Percentiles rank a stretch among this genome's conserved stretches.
phyloP scores from a whole-genome alignment of 2,888 invertebrate genomes.

The Metallyticus violacea region DNA sequence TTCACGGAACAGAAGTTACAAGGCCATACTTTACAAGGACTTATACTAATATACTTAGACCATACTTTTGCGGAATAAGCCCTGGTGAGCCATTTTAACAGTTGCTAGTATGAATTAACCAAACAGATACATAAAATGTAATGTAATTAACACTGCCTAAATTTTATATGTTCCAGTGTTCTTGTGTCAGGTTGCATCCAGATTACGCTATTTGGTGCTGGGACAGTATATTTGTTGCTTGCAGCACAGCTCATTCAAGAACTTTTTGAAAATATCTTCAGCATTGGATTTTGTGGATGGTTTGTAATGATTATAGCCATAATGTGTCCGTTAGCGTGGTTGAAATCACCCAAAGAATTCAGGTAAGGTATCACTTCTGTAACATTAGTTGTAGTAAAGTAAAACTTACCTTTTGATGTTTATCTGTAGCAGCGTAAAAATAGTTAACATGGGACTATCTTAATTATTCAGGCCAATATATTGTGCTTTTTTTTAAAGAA shows the following conservation, averaged over 20 bases:
- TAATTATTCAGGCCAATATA: too few species aligned
- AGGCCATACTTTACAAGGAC: too few species aligned
- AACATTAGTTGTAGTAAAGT: not conserved
- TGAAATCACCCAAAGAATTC: constrained; percentile 70
- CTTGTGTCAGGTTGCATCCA: constrained; percentile 61
- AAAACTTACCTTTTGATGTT: not conserved
- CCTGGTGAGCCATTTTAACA: too few species aligned
- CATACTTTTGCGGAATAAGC: too few species aligned
- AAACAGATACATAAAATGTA: too few species aligned
- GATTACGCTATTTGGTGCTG: constrained; percentile 63
- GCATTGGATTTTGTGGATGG: constrained; percentile 60
- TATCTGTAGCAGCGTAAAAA: not conserved
- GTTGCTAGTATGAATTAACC: too few species aligned
- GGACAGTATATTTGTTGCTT: constrained; percentile 63
- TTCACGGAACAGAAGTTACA: too few species aligned
- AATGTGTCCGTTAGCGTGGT: constrained; percentile 61
- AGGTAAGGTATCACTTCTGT: constrained; percentile 55
- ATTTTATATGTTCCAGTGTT: constrained; percentile 39
- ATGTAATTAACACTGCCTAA: too few species aligned
- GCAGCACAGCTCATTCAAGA: constrained; percentile 63
- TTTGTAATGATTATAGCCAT: constrained; percentile 58
- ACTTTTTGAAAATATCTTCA: constrained; percentile 51
- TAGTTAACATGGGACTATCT: not conserved
- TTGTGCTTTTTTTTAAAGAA: too few species aligned
- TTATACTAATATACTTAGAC: too few species aligned